A percentile compares a stretch with the other conserved stretches of the same genome.
phyloP scores from a whole-genome alignment of 2,113 vertebrate species.

The Penelope pileata region DNA sequence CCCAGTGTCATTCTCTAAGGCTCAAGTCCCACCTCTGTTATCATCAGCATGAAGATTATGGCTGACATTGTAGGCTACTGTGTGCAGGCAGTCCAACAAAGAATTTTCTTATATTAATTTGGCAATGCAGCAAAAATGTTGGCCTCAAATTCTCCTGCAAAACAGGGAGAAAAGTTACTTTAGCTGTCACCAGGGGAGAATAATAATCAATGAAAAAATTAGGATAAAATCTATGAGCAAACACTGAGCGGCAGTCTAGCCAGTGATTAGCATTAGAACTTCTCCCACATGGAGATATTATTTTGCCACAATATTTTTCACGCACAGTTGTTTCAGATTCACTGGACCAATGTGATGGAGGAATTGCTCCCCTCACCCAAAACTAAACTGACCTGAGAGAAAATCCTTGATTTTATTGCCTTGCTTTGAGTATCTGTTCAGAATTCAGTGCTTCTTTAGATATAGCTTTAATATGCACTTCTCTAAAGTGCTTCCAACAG shows the following conservation, averaged over 20 bases:
- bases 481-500: constrained; percentile 38
- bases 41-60: background rate
- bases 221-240: constrained; percentile 1
- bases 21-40: background rate
- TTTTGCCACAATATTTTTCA: constrained; percentile 31
- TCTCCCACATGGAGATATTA: background rate
- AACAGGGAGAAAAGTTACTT: background rate
- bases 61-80: background rate
- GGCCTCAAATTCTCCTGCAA: background rate
- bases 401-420: constrained; percentile 21
- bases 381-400: constrained; percentile 63
- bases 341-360: background rate
- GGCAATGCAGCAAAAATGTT: background rate
- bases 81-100: accelerated
- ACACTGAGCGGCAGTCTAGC: background rate
- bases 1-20: background rate
- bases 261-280: constrained; percentile 2
- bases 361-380: constrained; percentile 5
- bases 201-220: background rate
- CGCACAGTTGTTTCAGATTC: background rate
- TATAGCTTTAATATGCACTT: constrained; percentile 13
- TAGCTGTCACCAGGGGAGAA: background rate
- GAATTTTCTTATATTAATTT: background rate
- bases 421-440: background rate
- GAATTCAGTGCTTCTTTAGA: constrained; percentile 43